Base-by-base conservation (phyloP, 1,140 invertebrate species). In the Achroia grisella region DNA sequence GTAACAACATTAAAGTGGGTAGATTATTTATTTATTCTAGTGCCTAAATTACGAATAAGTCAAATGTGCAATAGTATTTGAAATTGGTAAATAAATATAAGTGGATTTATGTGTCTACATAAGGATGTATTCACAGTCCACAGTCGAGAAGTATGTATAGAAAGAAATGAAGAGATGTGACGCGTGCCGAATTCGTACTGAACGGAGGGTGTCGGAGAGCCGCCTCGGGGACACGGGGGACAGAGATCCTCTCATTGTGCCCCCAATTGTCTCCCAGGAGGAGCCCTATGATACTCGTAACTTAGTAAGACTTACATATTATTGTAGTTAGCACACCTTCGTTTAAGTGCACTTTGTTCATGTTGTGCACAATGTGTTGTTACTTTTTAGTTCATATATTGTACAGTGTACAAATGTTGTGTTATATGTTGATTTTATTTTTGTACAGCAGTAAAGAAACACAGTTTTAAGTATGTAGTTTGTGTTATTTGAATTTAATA, bases 131-230 rank as follows among this genome's bases (percentile, higher is more conserved):
- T 23, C 17, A 23, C 73, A 78, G 79, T 78, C 70, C 71, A 60
- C 62, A 68, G 63, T 69, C 76, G 45, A 72, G 75, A 78, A 80
- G 71, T 79, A 81, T 84, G 80, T 78, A 54, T 81, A 84, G 74
- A 71, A 68, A 84, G 74, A 71, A 68, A 81, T 81, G 80, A 84
- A 78, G 76, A 79, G 62, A 78, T 77, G 74, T 62, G 71, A 78
- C 60, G 72, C 62, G 50, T 71, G 72, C 70, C 69, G 70, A 73
- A 68, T 62, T 57, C 72, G 71, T 52, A 64, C 72, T 39, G 76
- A 79, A 43, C 59, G 78, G 62, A 71, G 66, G 60, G 58, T 48
- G 40, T 62, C 59, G 39, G 64, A 62, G 32, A 39, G 52, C 42
- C 59, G 58, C 28, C 49, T 58, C 8, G 45, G 56, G 11, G 74